Evolutionary conservation across 2,888 invertebrate species (phyloP).

Genomic region (Hipparchia sbordonii): DNA sequence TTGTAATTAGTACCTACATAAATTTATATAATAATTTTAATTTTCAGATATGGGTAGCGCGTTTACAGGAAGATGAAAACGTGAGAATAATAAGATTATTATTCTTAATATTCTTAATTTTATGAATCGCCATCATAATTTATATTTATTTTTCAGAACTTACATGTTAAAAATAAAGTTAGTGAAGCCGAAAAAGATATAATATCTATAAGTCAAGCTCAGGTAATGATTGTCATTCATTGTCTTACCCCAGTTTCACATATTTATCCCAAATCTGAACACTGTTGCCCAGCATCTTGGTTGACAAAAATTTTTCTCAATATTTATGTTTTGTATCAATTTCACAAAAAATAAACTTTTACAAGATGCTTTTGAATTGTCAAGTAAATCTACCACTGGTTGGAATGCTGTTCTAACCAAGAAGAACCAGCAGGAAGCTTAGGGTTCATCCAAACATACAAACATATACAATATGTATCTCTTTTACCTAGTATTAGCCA

Average conservation of each 20-base stretch:
- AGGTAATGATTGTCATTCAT: conserved; percentile 68
- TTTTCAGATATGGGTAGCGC: conserved; percentile 81
- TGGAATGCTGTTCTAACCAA: no score
- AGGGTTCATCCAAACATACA: no score
- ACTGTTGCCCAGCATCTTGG: no score
- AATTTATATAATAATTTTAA: conserved; percentile 31
- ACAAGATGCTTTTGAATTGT: no score
- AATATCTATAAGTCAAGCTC: conserved; percentile 81
- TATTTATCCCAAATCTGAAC: no score
- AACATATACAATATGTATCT: no score
- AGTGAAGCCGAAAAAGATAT: conserved; percentile 84
- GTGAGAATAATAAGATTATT: conserved; percentile 59
- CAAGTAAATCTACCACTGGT: no score
- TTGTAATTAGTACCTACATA: background rate
- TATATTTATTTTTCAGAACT: conserved; percentile 70
- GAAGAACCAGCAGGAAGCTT: no score
- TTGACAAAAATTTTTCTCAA: no score
- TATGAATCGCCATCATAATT: background rate
- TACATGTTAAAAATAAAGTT: conserved; percentile 78
- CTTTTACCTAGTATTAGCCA: background rate
- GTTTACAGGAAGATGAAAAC: conserved; percentile 80
- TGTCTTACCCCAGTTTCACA: no score
- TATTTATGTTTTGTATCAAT: no score
- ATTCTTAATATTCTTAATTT: background rate
- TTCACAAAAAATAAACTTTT: no score